These are phyloP conservation scores for Aleiodes sp. DNA, from an alignment of 1,140 invertebrate genomes.

Conservation along the genomic window DNA sequence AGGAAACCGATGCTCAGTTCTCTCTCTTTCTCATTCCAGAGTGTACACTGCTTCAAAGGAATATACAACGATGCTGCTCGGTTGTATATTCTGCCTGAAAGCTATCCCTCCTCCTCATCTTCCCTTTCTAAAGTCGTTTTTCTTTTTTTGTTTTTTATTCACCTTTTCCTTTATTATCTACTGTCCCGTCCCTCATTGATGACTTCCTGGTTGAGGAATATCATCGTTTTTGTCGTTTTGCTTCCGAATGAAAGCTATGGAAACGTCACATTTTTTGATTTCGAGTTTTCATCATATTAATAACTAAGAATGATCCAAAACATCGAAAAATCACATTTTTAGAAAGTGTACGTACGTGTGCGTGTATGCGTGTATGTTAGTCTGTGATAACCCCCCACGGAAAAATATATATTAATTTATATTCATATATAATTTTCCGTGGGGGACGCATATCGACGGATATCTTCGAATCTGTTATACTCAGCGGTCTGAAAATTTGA, in stretches of 20 bases:
- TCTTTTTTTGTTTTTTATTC: background rate
- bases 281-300: background rate
- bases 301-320: too few species aligned
- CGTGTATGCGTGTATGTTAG: too few species aligned
- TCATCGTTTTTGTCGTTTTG: slow-evolving; percentile 8
- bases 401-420: too few species aligned
- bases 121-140: background rate
- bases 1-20: slow-evolving; percentile 38
- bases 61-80: background rate
- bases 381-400: too few species aligned
- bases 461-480: too few species aligned
- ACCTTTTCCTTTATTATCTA: slow-evolving; percentile 12
- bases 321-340: too few species aligned
- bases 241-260: background rate
- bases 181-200: slow-evolving; percentile 24
- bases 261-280: background rate
- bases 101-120: slow-evolving; percentile 20
- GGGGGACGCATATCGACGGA: too few species aligned
- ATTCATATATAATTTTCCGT: too few species aligned
- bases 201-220: slow-evolving; percentile 22
- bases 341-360: too few species aligned
- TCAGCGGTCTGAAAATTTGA: too few species aligned
- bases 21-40: slow-evolving; percentile 19
- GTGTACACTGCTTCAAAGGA: background rate
- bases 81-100: slow-evolving; percentile 14